Evolutionary conservation across 2,888 invertebrate species (phyloP), one percentile per base, ranked within the genome.

Genomic region (Mystacides longicornis): DNA sequence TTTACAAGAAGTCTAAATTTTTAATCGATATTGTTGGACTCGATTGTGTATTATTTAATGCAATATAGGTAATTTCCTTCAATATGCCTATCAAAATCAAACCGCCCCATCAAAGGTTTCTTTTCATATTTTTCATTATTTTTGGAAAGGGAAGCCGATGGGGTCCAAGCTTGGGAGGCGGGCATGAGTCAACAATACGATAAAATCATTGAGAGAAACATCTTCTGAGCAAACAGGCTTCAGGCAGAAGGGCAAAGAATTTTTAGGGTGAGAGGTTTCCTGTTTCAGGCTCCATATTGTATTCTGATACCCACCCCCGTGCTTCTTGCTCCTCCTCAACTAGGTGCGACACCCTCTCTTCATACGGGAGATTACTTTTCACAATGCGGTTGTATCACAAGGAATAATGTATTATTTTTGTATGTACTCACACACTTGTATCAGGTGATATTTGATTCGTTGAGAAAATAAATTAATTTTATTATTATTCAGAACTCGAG

Each of bases 201-300:
- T 60, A 60, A 60, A 60, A 60, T 60, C 58, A 60, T 60, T 59
- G 60, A 57, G n/a, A n/a, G 60, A 60, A 57, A 60, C 60, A 60
- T 60, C 59, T 56, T 58, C 60, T 56, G 49, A 33, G 58, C 54
- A 60, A 60, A 60, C 57, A 60, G 23, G 18, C 47, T 50, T 37
- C 22, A 18, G 47, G 57, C 52, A 16, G 51, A 55, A 43, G 31
- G 14, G 49, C 4, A 27, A n/a, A 33, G 51, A 19, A 16, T 9
- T 42, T 42, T n/a, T 7, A 7, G 57, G 50, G 47, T 9, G 49
- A n/a, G n/a, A n/a, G 47, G 52, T 27, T 27, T 16, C 49, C 46
- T n/a, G 27, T 42, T 31, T 54, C 45, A 42, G 18, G 5, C 55
- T 33, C 18, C 50, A 52, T 58, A 60, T 58, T 55, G 56, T 55